Evolutionary conservation across 2,113 vertebrate genomes (phyloP).

Genomic region (Cardinalis cardinalis): DNA sequence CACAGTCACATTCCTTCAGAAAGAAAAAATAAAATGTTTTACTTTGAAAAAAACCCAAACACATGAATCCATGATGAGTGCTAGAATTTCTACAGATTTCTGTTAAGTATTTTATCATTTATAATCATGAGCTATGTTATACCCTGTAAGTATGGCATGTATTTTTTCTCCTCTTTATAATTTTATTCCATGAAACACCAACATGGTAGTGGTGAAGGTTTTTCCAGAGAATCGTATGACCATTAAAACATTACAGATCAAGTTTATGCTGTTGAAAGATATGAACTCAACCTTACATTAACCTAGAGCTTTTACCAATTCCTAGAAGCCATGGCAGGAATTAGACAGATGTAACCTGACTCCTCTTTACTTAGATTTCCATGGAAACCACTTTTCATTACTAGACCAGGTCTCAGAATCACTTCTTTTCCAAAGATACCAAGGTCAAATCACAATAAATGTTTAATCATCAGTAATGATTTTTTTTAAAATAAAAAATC

Average conservation of each 20-base stretch:
- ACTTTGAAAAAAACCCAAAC: rapidly evolving
- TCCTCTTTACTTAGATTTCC: constrained; percentile 36
- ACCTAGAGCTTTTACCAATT: constrained; percentile 10
- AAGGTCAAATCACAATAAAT: constrained; percentile 10
- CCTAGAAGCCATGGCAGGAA: constrained; percentile 22
- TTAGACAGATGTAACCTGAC: constrained; percentile 24
- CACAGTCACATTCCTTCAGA: not conserved
- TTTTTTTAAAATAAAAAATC: not conserved
- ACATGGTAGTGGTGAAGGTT: not conserved
- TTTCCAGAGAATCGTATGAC: not conserved
- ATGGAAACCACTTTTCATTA: constrained; percentile 38
- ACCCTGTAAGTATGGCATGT: not conserved
- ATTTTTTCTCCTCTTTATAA: not conserved
- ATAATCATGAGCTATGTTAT: rapidly evolving
- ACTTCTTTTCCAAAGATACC: not conserved
- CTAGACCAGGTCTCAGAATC: not conserved
- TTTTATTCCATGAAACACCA: not conserved
- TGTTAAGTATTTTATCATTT: not conserved
- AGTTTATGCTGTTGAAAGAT: not conserved
- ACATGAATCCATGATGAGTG: not conserved
- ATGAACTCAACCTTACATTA: constrained; percentile 13
- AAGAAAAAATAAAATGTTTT: not conserved
- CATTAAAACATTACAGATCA: not conserved
- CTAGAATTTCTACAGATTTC: not conserved
- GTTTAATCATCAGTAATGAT: not conserved